Conservation (phyloP, 2,797 vertebrate species). For the Vespertilio murinus region DNA sequence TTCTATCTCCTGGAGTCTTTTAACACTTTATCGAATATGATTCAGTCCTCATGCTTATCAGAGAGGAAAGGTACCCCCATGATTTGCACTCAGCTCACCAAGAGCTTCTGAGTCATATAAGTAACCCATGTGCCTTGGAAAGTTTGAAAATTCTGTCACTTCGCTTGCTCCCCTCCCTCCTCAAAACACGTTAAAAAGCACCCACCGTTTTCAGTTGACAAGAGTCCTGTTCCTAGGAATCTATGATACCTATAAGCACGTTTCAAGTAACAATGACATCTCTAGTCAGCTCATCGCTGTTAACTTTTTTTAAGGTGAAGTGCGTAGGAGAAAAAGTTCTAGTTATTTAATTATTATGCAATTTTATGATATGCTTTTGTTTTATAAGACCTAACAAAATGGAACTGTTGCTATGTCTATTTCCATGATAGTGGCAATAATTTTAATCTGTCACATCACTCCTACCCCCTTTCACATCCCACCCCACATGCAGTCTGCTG, state of each 20-base stretch:
- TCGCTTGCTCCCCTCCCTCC: neutral
- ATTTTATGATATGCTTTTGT: slow-evolving; percentile 60
- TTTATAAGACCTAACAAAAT: slow-evolving; percentile 80
- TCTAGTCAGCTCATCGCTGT: slow-evolving; percentile 76
- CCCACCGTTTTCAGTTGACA: neutral
- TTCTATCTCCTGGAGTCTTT: slow-evolving; percentile 72
- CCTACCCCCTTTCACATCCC: neutral
- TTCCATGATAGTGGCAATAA: slow-evolving; percentile 83
- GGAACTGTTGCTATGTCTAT: slow-evolving; percentile 75
- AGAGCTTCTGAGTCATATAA: slow-evolving; percentile 38
- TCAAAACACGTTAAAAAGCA: slow-evolving; percentile 38
- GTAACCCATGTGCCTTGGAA: slow-evolving; percentile 22
- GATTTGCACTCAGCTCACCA: slow-evolving; percentile 77
- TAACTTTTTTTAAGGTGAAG: slow-evolving; percentile 66
- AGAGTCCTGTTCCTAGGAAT: neutral
- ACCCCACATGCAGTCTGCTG: slow-evolving; percentile 81
- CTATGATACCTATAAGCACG: slow-evolving; percentile 50
- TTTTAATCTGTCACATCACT: slow-evolving; percentile 85
- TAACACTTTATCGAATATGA: slow-evolving; percentile 74
- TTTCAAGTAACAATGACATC: slow-evolving; percentile 81
- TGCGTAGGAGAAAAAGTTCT: slow-evolving; percentile 48
- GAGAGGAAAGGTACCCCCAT: slow-evolving; percentile 65
- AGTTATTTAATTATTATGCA: slow-evolving; percentile 47
- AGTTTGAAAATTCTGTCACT: slow-evolving; percentile 25
- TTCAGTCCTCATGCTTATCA: slow-evolving; percentile 67